Conservation (phyloP, 1,140 invertebrate genomes). For the Semibalanus balanoides region DNA sequence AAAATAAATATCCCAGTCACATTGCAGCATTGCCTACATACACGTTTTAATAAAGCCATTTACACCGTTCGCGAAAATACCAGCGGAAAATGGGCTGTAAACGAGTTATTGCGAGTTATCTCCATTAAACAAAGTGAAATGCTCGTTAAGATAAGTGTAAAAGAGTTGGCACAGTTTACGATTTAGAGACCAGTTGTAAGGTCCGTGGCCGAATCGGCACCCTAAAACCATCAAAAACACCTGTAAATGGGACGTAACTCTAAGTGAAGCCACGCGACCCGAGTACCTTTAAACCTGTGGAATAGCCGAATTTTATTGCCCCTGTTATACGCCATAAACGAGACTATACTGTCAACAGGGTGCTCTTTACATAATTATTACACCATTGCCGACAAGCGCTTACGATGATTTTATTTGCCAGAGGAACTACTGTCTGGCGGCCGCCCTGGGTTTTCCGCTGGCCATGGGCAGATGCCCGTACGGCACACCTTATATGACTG, state of each 20-base stretch:
- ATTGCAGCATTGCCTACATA: too few relatives aligned
- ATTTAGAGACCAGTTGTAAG: neutral
- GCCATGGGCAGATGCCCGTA: slow-evolving; percentile 7
- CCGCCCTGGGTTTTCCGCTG: slow-evolving; percentile 15
- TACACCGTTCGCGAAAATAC: neutral
- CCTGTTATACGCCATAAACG: slow-evolving; percentile 1
- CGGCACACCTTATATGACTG: too few relatives aligned
- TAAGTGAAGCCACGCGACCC: neutral
- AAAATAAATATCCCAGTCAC: too few relatives aligned
- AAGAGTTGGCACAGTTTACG: neutral
- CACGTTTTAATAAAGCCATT: too few relatives aligned
- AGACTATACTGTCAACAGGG: neutral
- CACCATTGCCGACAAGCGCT: neutral
- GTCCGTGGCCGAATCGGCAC: neutral
- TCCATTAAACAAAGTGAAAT: neutral
- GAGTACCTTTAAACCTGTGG: neutral
- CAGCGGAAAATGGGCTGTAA: neutral
- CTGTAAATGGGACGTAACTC: neutral
- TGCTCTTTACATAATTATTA: slow-evolving; percentile 3
- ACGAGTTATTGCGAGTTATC: neutral
- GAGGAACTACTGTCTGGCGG: neutral
- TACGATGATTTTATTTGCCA: slow-evolving; percentile 1
- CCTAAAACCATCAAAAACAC: neutral
- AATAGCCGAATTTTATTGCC: slow-evolving; percentile 1
- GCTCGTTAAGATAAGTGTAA: neutral